Evolutionary conservation across 2,888 invertebrate species (phyloP).

Genomic region (Drosophila mimetica): DNA sequence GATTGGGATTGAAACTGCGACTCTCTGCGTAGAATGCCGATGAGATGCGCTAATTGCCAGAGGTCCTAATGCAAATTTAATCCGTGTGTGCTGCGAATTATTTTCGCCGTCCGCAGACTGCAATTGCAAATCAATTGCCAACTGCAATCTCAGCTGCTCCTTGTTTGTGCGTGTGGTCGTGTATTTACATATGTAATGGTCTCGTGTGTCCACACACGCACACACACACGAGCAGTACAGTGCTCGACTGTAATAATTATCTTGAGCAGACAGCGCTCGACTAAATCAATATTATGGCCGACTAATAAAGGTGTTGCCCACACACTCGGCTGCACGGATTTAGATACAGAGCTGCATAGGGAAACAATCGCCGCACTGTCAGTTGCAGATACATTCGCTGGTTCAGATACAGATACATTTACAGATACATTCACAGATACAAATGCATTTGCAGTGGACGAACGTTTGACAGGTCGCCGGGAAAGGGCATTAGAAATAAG

Average conservation of each 20-base stretch:
- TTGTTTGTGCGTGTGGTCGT: conserved; percentile 5
- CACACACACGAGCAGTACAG: conserved; percentile 15
- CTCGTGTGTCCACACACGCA: conserved; percentile 33
- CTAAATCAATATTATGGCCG: conserved; percentile 75
- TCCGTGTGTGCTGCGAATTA: conserved; percentile 77
- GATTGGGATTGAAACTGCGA: background rate
- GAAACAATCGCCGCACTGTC: conserved; percentile 32
- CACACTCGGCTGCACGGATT: conserved; percentile 16
- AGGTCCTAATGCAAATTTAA: conserved; percentile 78
- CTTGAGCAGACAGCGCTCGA: conserved; percentile 63
- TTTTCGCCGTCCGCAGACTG: conserved; percentile 72
- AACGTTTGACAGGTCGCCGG: conserved; percentile 39
- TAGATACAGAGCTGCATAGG: conserved; percentile 36
- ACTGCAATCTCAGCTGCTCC: conserved; percentile 36
- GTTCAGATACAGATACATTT: conserved; percentile 15
- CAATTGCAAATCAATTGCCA: conserved; percentile 69
- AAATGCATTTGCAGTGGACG: conserved; percentile 35
- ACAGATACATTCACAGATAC: conserved; percentile 7
- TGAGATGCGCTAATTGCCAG: conserved; percentile 67
- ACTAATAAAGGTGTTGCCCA: conserved; percentile 60
- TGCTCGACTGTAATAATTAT: conserved; percentile 29
- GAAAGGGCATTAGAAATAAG: conserved; percentile 43
- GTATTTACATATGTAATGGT: conserved; percentile 46
- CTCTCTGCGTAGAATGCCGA: no score
- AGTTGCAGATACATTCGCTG: conserved; percentile 17